Conservation (phyloP, 2,888 invertebrate species). For the Cenopis cana region DNA sequence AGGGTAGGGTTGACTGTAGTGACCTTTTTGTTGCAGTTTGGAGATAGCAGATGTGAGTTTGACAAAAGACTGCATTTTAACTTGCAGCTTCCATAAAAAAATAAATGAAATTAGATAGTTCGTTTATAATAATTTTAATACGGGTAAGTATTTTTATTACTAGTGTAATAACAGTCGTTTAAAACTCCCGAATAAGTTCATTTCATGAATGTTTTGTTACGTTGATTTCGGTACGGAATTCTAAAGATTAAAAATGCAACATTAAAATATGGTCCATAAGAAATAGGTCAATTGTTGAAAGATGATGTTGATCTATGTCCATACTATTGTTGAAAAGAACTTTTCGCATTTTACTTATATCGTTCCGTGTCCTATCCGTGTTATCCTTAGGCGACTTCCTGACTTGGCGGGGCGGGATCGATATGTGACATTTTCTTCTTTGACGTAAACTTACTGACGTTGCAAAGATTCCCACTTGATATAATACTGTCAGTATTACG, state of each 20-base stretch:
- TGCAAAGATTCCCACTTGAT: too few relatives aligned
- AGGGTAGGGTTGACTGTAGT: slow-evolving; percentile 57
- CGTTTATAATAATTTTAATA: neutral
- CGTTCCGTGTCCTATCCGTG: too few relatives aligned
- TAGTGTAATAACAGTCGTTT: neutral
- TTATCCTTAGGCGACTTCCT: too few relatives aligned
- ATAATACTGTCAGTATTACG: too few relatives aligned
- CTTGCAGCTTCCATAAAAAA: neutral
- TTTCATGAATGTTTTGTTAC: neutral
- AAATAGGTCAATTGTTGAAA: too few relatives aligned
- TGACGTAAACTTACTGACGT: too few relatives aligned
- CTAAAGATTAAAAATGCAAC: neutral
- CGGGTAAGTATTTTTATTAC: too few relatives aligned
- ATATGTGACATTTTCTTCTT: too few relatives aligned
- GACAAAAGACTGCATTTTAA: slow-evolving; percentile 36
- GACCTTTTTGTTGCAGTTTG: slow-evolving; percentile 40
- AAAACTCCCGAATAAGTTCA: neutral
- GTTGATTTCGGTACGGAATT: neutral
- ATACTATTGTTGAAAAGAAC: neutral
- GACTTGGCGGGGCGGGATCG: too few relatives aligned
- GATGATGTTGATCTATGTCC: too few relatives aligned
- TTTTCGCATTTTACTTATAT: neutral
- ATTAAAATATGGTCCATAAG: neutral
- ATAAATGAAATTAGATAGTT: neutral
- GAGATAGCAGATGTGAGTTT: slow-evolving; percentile 40